These are phyloP conservation scores for Drosophila anomelani DNA, from an alignment of 2,888 invertebrate genomes.

Conservation along the genomic window DNA sequence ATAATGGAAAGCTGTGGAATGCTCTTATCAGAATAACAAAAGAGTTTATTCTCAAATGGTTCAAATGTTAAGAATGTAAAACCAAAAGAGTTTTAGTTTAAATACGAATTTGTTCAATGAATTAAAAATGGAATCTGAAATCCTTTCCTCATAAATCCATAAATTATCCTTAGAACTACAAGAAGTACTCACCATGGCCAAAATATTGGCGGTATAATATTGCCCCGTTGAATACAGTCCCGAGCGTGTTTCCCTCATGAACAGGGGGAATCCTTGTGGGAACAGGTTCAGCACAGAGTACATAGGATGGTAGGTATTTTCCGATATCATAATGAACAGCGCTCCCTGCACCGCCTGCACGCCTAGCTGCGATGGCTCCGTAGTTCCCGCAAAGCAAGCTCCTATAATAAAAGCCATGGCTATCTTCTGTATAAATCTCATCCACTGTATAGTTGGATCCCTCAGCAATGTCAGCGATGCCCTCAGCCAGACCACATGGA, in stretches of 20 bases:
- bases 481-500: constrained; percentile 91
- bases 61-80: neutral
- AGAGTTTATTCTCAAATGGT: no score
- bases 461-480: constrained; percentile 90
- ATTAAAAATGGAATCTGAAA: neutral
- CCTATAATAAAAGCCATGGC: constrained; percentile 92
- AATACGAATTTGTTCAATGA: neutral
- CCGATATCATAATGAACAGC: constrained; percentile 93
- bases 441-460: constrained; percentile 91
- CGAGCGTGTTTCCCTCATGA: constrained; percentile 92
- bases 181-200: constrained; percentile 89
- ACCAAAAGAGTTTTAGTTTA: neutral
- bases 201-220: constrained; percentile 92
- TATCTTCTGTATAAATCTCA: constrained; percentile 92
- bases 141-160: neutral
- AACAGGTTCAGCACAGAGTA: constrained; percentile 94
- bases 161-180: neutral
- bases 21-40: neutral
- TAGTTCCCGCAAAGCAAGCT: constrained; percentile 92
- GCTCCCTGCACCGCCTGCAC: constrained; percentile 95
- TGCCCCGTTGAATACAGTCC: constrained; percentile 92
- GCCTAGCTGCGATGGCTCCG: constrained; percentile 90
- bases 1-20: neutral
- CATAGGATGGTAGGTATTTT: constrained; percentile 96
- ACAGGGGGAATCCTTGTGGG: constrained; percentile 91